phyloP scores from a whole-genome alignment of 2,888 invertebrate genomes.

The Cheiracanthium punctorium region DNA sequence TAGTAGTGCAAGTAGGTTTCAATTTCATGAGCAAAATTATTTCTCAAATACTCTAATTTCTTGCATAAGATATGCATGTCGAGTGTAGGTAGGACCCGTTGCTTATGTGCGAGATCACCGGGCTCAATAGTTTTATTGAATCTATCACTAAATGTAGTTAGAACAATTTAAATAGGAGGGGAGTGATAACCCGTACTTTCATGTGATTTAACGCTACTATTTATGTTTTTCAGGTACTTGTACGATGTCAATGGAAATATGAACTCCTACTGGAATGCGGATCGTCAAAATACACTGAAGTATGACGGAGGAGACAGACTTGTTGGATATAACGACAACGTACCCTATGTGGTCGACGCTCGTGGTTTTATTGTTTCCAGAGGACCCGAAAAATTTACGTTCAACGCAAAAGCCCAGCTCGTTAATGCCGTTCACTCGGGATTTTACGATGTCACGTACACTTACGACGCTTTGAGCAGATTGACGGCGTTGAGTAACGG shows the following conservation, averaged over 20 bases:
- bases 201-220: too few species aligned
- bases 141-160: too few species aligned
- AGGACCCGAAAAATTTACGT: conserved; percentile 94
- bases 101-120: too few species aligned
- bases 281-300: conserved; percentile 73
- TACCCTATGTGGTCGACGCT: conserved; percentile 83
- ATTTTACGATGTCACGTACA: conserved; percentile 86
- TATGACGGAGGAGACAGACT: conserved; percentile 76
- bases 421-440: conserved; percentile 90
- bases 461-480: conserved; percentile 92
- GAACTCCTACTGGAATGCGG: conserved; percentile 76
- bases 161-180: too few species aligned
- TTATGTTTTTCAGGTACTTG: conserved; percentile 88
- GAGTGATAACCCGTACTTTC: too few species aligned
- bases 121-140: too few species aligned
- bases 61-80: too few species aligned
- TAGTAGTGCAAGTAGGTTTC: too few species aligned
- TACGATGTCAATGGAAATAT: conserved; percentile 96
- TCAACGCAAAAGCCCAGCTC: conserved; percentile 92
- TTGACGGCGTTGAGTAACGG: conserved; percentile 93
- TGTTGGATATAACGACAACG: conserved; percentile 74
- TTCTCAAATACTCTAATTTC: too few species aligned
- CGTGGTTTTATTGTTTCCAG: conserved; percentile 93
- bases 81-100: too few species aligned
- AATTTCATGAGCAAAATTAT: too few species aligned